Evolutionary conservation across 2,113 vertebrate genomes (phyloP), one percentile per base, ranked within the genome.

Genomic region (Gopherus evgoodei): DNA sequence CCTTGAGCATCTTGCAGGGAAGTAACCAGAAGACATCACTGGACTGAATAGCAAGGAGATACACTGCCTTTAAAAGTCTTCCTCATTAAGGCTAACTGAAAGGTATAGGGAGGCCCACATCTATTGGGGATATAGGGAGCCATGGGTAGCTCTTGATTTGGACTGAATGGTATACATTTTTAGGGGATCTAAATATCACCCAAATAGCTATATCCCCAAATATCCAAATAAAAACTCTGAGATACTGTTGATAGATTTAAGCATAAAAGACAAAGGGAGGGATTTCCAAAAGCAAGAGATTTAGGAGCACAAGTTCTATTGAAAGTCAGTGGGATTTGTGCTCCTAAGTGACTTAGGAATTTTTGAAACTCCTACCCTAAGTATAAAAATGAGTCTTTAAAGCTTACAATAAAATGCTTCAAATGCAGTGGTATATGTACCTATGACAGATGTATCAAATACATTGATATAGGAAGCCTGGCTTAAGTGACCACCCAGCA

Each of bases 281-380:
- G n/a, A 59, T 91, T 96, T 94, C 92, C 49, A 59, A 54, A 27
- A 5, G 12, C 29, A 2, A 27, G 78, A 93, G 72, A 50, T 90
- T 91, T 94, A 89, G 57, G 87, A 90, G 78, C 38, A 53, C 56
- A 53, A 87, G 6, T 35, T 83, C 50, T 56, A 8, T 44, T 91
- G 42, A 38, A 81, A n/a, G 11, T 53, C 53, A 53, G 21, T 54
- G 80, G n/a, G 52, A 54, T n/a, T 25, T 54, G 50, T 54, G 80
- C n/a, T 54, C 14, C 35, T 53, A 35, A 42, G 35, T 54, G 21
- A 24, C n/a, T 25, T 38, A 16, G 21, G 35, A 38, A 82, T 82
- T 54, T 38, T 54, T 52, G 52, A 82, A 82, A 54, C 7, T 54
- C n/a, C 53, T 5, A 54, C 11, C 52, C 50, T 53, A 82, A 82